phyloP scores from a whole-genome alignment of 2,888 invertebrate species.

The Cosmorhoe ocellata region DNA sequence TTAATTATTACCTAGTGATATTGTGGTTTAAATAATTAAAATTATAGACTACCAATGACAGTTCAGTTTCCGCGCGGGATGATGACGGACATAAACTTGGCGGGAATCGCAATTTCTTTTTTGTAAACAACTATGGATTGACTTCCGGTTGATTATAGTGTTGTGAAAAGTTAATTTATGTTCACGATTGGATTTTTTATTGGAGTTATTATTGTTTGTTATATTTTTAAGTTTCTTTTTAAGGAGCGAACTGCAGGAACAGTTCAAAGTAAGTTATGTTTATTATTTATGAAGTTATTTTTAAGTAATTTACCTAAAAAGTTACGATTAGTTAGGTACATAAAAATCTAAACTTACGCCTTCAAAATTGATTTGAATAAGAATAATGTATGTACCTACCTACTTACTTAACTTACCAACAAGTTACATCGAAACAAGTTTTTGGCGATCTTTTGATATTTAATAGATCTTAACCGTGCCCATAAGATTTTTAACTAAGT shows the following conservation, averaged over 20 bases:
- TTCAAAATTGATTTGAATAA: too few relatives aligned
- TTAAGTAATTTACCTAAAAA: not conserved
- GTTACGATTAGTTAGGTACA: not conserved
- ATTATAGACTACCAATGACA: constrained; percentile 16
- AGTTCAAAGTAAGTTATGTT: constrained; percentile 43
- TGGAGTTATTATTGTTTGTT: constrained; percentile 53
- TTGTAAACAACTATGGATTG: constrained; percentile 30
- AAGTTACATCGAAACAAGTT: not conserved
- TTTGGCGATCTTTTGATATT: not conserved
- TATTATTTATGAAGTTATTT: not conserved
- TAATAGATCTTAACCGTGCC: not conserved
- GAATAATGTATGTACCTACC: not conserved
- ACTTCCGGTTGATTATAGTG: constrained; percentile 64
- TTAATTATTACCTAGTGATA: constrained; percentile 18
- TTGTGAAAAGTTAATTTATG: constrained; percentile 66
- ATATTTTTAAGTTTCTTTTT: constrained; percentile 49
- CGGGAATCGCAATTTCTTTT: constrained; percentile 58
- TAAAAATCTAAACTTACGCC: too few relatives aligned
- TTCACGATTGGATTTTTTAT: constrained; percentile 58
- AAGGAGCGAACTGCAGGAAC: constrained; percentile 31
- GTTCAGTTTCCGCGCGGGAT: constrained; percentile 38
- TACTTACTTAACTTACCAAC: not conserved
- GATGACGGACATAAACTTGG: constrained; percentile 54
- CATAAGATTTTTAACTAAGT: not conserved
- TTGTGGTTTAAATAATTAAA: constrained; percentile 26